Percentiles rank a stretch among this genome's conserved stretches.
Evolutionary conservation across 2,113 vertebrate species (phyloP).

Genomic region (Ochotona curzoniae): DNA sequence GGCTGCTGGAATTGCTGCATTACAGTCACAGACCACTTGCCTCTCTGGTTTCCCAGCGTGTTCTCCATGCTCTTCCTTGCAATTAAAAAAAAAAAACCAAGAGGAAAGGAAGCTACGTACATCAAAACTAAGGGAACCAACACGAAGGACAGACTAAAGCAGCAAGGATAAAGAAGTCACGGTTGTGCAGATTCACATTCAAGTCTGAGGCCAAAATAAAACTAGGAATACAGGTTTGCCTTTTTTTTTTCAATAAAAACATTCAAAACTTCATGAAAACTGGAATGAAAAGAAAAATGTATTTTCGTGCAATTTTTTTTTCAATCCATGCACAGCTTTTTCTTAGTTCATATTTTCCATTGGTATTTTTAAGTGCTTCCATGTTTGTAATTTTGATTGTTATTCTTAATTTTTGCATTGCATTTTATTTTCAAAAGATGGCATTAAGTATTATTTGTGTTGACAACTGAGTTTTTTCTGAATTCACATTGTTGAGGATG

Average conservation of each 20-base stretch:
- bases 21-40: not conserved
- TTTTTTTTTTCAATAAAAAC: not conserved
- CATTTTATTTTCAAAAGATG: slow-evolving; percentile 8
- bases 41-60: not conserved
- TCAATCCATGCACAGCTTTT: no score
- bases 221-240: not conserved
- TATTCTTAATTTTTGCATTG: not conserved
- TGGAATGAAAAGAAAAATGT: no score
- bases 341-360: no score
- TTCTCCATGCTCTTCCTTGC: not conserved
- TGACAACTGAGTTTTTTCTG: not conserved
- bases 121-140: not conserved
- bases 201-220: not conserved
- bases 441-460: not conserved
- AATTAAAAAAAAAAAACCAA: no score
- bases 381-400: not conserved
- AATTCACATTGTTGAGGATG: not conserved
- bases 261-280: no score
- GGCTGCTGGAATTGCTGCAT: not conserved
- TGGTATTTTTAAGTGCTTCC: no score
- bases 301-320: no score
- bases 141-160: not conserved
- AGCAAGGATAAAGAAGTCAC: not conserved
- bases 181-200: not conserved
- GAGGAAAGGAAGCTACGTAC: not conserved